Percentiles rank a stretch among this genome's conserved stretches.
Evolutionary conservation across 1,140 invertebrate species (phyloP).

Genomic region (Ridgeia piscesae): DNA sequence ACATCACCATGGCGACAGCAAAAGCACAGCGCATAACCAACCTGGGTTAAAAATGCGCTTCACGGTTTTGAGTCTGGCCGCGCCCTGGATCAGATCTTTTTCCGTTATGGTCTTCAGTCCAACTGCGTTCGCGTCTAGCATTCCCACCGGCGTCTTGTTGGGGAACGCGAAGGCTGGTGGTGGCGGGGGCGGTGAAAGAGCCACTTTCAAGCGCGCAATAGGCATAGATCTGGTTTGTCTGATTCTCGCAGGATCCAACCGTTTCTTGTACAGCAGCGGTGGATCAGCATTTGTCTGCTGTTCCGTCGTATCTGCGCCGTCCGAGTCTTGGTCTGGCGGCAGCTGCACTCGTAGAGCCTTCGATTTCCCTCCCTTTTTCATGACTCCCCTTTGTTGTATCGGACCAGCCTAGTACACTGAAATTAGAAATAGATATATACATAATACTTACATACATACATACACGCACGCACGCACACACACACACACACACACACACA

Average conservation of each 20-base stretch:
- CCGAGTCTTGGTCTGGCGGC: too few relatives aligned
- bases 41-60: background rate
- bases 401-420: background rate
- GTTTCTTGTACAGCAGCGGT: too few relatives aligned
- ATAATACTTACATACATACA: too few relatives aligned
- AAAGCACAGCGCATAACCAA: background rate
- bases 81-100: background rate
- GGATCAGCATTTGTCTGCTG: too few relatives aligned
- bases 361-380: background rate
- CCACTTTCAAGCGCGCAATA: too few relatives aligned
- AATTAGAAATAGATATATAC: too few relatives aligned
- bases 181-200: too few relatives aligned
- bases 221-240: too few relatives aligned
- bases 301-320: too few relatives aligned
- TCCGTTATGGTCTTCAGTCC: background rate
- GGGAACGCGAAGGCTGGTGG: background rate
- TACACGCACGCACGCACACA: too few relatives aligned
- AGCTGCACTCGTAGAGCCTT: background rate
- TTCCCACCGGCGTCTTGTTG: background rate
- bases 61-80: background rate
- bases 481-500: too few relatives aligned
- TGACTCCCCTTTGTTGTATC: background rate
- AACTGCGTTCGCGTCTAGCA: background rate
- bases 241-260: too few relatives aligned
- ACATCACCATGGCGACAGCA: background rate